Percentiles rank a stretch among this genome's conserved stretches.
phyloP scores from a whole-genome alignment of 2,797 vertebrate species.

The Chromobotia macracanthus region DNA sequence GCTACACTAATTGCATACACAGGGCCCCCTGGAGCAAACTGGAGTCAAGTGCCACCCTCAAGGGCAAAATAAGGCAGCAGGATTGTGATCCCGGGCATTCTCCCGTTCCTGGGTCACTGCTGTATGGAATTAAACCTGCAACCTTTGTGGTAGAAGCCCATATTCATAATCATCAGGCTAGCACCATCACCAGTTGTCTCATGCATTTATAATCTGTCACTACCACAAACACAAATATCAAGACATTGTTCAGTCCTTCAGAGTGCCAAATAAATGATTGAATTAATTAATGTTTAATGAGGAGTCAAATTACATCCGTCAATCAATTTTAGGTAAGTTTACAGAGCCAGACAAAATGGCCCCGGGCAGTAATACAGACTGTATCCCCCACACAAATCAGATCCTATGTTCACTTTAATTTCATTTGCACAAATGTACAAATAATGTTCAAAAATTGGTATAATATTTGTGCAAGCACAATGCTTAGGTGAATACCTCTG shows the following conservation, averaged over 20 bases:
- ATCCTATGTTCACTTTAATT: background rate
- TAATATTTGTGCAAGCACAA: no score
- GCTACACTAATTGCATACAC: conserved; percentile 9
- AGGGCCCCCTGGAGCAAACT: conserved; percentile 13
- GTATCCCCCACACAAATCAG: background rate
- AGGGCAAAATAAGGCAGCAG: conserved; percentile 23
- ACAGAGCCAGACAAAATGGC: no score
- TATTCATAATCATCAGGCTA: background rate
- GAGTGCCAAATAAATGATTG: background rate
- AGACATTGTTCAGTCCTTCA: background rate
- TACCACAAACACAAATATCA: conserved; percentile 10
- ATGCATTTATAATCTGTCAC: conserved; percentile 27
- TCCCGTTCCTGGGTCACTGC: conserved; percentile 9
- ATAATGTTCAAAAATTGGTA: background rate
- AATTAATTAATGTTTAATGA: background rate
- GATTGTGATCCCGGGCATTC: conserved; percentile 15
- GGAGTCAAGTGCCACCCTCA: conserved; percentile 15
- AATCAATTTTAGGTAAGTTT: conserved; percentile 10
- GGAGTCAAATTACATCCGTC: conserved; percentile 12
- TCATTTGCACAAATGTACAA: background rate
- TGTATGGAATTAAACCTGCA: conserved; percentile 24
- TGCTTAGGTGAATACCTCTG: no score
- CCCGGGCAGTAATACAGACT: background rate
- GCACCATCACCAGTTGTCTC: background rate
- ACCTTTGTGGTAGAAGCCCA: background rate